Conservation (phyloP, 2,113 vertebrate species). For the Alouatta palliata region DNA sequence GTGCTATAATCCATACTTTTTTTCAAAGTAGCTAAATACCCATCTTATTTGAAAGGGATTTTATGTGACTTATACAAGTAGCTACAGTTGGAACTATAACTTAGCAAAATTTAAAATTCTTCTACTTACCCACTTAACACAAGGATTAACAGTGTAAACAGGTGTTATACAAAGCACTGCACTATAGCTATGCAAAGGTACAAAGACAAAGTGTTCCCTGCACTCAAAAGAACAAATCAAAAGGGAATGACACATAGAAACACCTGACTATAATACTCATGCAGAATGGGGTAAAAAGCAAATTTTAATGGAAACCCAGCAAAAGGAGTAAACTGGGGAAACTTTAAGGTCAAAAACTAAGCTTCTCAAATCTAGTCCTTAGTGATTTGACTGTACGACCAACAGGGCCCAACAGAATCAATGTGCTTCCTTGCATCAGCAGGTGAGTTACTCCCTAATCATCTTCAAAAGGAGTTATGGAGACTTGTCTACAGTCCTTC, state of each 20-base stretch:
- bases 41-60: slow-evolving; percentile 20
- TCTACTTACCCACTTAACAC: neutral
- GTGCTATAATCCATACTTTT: slow-evolving; percentile 11
- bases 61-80: slow-evolving; percentile 10
- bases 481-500: neutral
- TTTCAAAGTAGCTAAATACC: slow-evolving; percentile 18
- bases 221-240: slow-evolving; percentile 4
- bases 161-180: neutral
- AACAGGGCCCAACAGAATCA: neutral
- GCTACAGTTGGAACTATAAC: neutral
- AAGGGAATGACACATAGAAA: slow-evolving; percentile 1
- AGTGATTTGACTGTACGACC: neutral
- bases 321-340: neutral
- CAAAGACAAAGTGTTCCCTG: neutral
- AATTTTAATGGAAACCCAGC: slow-evolving; percentile 13
- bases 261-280: neutral
- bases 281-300: neutral
- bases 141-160: neutral
- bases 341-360: neutral
- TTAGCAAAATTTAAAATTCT: slow-evolving; percentile 33
- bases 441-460: neutral
- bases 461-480: neutral
- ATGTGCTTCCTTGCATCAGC: neutral
- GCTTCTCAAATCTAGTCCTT: slow-evolving; percentile 10
- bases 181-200: slow-evolving; percentile 3